These are phyloP conservation scores for Chlorodrepanis virens DNA, from an alignment of 2,113 vertebrate genomes.

Conservation along the genomic window DNA sequence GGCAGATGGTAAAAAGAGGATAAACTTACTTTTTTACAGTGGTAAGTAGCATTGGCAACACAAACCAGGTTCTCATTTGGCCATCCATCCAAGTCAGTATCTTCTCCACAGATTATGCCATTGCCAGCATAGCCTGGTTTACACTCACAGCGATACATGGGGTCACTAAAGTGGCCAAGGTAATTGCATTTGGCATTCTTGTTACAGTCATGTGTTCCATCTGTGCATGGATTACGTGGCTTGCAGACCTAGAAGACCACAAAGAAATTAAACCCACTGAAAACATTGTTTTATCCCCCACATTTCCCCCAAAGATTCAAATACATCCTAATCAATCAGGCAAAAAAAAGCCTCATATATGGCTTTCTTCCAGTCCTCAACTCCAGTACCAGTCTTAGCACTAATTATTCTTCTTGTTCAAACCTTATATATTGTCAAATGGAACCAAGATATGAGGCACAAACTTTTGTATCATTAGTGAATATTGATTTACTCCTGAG, in stretches of 20 bases:
- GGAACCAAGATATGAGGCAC: not conserved
- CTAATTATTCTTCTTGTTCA: not conserved
- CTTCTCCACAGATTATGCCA: conserved; percentile 93
- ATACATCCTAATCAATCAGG: not conserved
- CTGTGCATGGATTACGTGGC: conserved; percentile 92
- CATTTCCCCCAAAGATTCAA: not conserved
- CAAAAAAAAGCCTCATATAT: not conserved
- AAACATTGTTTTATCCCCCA: not conserved
- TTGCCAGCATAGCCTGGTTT: conserved; percentile 96
- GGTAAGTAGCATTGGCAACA: conserved; percentile 95
- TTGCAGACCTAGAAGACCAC: conserved; percentile 83
- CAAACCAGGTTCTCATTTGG: conserved; percentile 89
- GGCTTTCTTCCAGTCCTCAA: not conserved
- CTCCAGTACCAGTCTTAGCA: not conserved
- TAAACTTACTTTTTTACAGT: conserved; percentile 92
- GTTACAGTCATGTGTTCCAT: conserved; percentile 93
- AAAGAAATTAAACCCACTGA: not conserved
- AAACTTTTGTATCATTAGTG: not conserved
- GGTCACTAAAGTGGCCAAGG: conserved; percentile 91
- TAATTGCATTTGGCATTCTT: conserved; percentile 96
- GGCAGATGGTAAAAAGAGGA: not conserved
- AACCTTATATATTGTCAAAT: not conserved
- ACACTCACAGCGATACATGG: conserved; percentile 97
- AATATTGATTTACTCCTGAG: not conserved
- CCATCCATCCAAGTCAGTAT: conserved; percentile 95